Evolutionary conservation across 2,888 invertebrate genomes (phyloP).

Genomic region (Sphaerophoria rueppellii): DNA sequence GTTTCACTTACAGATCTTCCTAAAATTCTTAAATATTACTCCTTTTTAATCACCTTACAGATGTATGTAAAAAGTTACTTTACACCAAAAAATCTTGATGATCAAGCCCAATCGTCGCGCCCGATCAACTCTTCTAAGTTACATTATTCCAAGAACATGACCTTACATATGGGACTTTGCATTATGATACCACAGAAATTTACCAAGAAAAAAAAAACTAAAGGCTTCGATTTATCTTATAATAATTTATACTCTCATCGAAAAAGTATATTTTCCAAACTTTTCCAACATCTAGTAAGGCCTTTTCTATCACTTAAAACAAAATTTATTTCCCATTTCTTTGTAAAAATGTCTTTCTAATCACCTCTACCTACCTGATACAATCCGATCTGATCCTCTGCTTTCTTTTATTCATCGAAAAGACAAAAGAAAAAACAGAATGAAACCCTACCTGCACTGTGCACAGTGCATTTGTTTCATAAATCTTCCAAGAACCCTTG

Average conservation of each 20-base stretch:
- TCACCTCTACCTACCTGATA: conserved; percentile 20
- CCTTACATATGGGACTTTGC: not conserved
- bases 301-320: conserved; percentile 19
- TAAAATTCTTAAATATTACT: too few species aligned
- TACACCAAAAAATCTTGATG: too few species aligned
- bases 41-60: too few species aligned
- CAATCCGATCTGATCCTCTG: conserved; percentile 49
- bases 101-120: too few species aligned
- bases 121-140: not conserved
- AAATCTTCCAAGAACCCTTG: conserved; percentile 46
- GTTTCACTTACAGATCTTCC: too few species aligned
- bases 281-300: conserved; percentile 1
- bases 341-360: conserved; percentile 20
- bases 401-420: conserved; percentile 30
- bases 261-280: conserved; percentile 19
- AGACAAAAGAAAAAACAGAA: conserved; percentile 47
- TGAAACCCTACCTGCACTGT: conserved; percentile 67
- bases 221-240: conserved; percentile 44
- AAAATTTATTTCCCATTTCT: conserved; percentile 46
- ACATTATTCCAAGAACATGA: conserved; percentile 9
- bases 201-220: conserved; percentile 19
- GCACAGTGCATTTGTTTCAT: conserved; percentile 46
- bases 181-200: not conserved
- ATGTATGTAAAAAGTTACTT: too few species aligned
- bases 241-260: conserved; percentile 38